These are phyloP conservation scores for Pachypanchax playfairii DNA, from an alignment of 2,113 vertebrate species.

Conservation along the genomic window DNA sequence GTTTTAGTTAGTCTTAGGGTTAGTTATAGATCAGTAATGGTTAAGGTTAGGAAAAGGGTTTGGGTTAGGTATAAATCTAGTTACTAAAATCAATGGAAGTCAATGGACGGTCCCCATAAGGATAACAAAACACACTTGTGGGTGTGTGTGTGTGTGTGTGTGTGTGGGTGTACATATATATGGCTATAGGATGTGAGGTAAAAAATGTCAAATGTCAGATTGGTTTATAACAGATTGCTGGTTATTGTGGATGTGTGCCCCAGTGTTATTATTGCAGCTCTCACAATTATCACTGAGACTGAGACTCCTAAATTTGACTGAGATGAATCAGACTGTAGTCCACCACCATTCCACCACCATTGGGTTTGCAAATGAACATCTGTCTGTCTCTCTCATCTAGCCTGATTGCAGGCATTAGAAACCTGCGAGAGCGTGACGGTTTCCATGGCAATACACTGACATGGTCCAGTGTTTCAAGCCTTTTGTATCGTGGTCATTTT, in stretches of 20 bases:
- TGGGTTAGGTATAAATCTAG: too few relatives aligned
- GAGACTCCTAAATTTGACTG: slow-evolving; percentile 39
- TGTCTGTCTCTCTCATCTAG: slow-evolving; percentile 58
- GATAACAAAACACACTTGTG: too few relatives aligned
- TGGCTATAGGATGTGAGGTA: too few relatives aligned
- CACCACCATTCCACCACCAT: slow-evolving; percentile 22
- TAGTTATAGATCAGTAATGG: too few relatives aligned
- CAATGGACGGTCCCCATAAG: too few relatives aligned
- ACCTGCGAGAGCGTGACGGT: slow-evolving; percentile 65
- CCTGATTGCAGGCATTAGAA: slow-evolving; percentile 74
- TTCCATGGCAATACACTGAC: slow-evolving; percentile 70
- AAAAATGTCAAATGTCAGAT: too few relatives aligned
- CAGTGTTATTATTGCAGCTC: slow-evolving; percentile 28
- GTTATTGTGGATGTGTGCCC: neutral
- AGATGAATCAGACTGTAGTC: slow-evolving; percentile 49
- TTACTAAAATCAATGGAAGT: too few relatives aligned
- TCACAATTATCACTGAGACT: slow-evolving; percentile 29
- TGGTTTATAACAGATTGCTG: slow-evolving; percentile 7
- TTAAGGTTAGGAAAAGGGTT: too few relatives aligned
- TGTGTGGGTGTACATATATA: too few relatives aligned
- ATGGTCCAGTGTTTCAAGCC: slow-evolving; percentile 31
- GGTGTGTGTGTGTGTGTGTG: too few relatives aligned
- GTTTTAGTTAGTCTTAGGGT: too few relatives aligned
- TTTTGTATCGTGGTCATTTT: slow-evolving; percentile 61
- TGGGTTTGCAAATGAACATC: slow-evolving; percentile 69